Percentiles rank a stretch among this genome's conserved stretches.
Conservation (phyloP, 2,113 vertebrate genomes). For the Chunga burmeisteri region DNA sequence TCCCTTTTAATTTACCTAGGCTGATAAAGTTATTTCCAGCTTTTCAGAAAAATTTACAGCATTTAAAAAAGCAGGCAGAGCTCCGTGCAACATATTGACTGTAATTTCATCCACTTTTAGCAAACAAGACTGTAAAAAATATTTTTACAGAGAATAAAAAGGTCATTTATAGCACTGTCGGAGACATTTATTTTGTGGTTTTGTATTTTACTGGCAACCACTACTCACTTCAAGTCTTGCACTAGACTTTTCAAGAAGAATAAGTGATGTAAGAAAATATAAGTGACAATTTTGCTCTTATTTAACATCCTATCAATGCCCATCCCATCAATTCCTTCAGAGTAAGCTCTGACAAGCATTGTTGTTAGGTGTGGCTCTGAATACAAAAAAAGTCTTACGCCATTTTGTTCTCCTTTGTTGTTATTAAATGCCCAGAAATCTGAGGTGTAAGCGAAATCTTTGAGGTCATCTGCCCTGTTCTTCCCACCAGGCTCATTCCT, state of each 20-base stretch:
- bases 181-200: background rate
- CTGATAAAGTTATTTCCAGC: background rate
- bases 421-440: background rate
- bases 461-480: background rate
- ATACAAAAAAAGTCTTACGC: background rate
- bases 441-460: background rate
- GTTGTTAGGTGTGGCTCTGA: background rate
- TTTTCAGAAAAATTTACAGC: background rate
- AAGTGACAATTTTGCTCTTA: background rate
- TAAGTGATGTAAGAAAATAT: background rate
- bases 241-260: background rate
- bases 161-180: background rate
- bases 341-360: background rate
- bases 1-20: background rate
- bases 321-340: background rate
- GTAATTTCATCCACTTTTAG: background rate
- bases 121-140: constrained; percentile 1
- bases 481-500: background rate
- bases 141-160: background rate
- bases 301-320: background rate
- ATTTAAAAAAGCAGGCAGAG: background rate
- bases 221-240: background rate
- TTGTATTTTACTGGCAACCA: background rate
- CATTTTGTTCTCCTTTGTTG: background rate
- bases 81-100: background rate